Conservation (phyloP, 2,888 invertebrate species). For the Sarcophaga carnaria region DNA sequence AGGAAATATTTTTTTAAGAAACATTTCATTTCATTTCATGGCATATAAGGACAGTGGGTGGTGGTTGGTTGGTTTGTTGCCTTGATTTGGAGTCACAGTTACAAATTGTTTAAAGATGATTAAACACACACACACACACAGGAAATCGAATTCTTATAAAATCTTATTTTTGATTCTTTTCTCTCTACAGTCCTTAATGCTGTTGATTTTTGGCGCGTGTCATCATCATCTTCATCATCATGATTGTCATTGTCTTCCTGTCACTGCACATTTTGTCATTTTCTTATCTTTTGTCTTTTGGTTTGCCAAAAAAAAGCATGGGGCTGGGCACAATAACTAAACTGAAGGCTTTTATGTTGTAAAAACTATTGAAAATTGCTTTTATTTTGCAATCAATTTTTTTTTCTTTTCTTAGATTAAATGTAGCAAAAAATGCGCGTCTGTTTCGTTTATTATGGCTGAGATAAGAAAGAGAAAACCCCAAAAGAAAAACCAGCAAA, state of each 20-base stretch:
- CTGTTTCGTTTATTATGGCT: constrained; percentile 27
- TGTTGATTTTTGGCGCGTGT: constrained; percentile 62
- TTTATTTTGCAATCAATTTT: constrained; percentile 14
- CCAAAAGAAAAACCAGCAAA: no score
- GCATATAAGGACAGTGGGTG: neutral
- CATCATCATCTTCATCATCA: constrained; percentile 54
- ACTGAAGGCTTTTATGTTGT: constrained; percentile 31
- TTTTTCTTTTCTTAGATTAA: neutral
- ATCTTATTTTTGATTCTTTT: neutral
- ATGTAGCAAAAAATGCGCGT: constrained; percentile 3
- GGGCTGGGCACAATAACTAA: constrained; percentile 4
- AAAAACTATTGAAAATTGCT: constrained; percentile 49
- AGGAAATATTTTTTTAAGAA: constrained; percentile 11
- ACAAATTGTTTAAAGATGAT: constrained; percentile 53
- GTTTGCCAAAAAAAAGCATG: neutral
- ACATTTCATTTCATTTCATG: neutral
- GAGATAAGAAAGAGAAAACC: constrained; percentile 29
- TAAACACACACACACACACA: constrained; percentile 4
- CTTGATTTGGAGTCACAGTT: constrained; percentile 6
- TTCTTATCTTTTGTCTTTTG: constrained; percentile 48
- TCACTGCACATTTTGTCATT: constrained; percentile 47
- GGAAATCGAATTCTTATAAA: neutral
- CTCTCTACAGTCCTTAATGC: constrained; percentile 5
- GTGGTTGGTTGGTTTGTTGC: neutral
- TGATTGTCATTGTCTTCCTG: constrained; percentile 10